A percentile compares a stretch with the other conserved stretches of the same genome.
Conservation (phyloP, 2,888 invertebrate genomes). For the Lamproptera curius region DNA sequence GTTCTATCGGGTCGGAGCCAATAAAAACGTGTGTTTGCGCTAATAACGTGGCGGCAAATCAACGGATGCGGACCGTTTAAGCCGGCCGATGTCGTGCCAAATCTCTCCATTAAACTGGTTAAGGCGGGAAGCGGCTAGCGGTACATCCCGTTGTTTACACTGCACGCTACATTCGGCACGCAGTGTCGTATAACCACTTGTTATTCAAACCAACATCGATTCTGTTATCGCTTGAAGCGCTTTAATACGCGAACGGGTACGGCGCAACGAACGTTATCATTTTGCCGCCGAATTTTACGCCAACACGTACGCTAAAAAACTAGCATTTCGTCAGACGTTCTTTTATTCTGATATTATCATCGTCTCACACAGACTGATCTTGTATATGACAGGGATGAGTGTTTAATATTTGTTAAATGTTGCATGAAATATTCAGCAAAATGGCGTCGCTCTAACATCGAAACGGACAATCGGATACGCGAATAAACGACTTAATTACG, state of each 20-base stretch:
- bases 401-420: too few species aligned
- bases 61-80: slow-evolving; percentile 57
- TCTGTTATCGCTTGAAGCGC: slow-evolving; percentile 5
- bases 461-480: neutral
- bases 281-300: neutral
- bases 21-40: neutral
- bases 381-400: too few species aligned
- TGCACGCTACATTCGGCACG: slow-evolving; percentile 27
- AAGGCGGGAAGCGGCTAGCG: slow-evolving; percentile 46
- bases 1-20: too few species aligned
- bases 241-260: neutral
- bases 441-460: neutral
- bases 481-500: neutral
- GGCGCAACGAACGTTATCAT: slow-evolving; percentile 1
- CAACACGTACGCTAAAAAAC: slow-evolving; percentile 17
- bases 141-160: slow-evolving; percentile 55
- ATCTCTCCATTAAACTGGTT: slow-evolving; percentile 73
- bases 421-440: neutral
- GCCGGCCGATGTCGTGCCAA: slow-evolving; percentile 67
- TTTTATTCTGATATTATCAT: slow-evolving; percentile 21
- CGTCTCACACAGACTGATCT: slow-evolving; percentile 16
- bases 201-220: slow-evolving; percentile 8
- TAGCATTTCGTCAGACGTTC: slow-evolving; percentile 16
- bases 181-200: slow-evolving; percentile 8
- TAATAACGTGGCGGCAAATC: slow-evolving; percentile 25